These are phyloP conservation scores for Synergus itoensis DNA, from an alignment of 2,888 invertebrate species.

Conservation along the genomic window DNA sequence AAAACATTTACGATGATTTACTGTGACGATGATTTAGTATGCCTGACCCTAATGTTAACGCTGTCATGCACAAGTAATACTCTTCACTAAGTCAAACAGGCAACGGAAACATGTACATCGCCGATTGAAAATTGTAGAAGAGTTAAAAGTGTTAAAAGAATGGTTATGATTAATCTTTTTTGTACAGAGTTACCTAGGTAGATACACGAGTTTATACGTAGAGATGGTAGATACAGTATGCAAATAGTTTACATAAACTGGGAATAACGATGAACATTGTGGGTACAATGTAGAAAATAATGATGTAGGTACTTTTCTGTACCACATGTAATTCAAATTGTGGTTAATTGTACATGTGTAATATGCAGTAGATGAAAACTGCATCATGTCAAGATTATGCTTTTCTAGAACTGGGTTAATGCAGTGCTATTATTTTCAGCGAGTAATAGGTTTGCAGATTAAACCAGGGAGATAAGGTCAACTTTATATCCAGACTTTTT, in stretches of 20 bases:
- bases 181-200: background rate
- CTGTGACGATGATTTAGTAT: conserved; percentile 11
- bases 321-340: conserved; percentile 1
- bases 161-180: background rate
- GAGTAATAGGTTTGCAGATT: conserved; percentile 20
- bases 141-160: background rate
- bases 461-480: conserved; percentile 20
- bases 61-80: conserved; percentile 11
- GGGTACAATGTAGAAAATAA: background rate
- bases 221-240: background rate
- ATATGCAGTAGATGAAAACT: conserved; percentile 23
- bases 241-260: background rate
- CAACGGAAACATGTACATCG: background rate
- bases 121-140: background rate
- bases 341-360: conserved; percentile 26
- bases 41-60: conserved; percentile 23
- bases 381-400: conserved; percentile 32
- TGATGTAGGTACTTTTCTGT: background rate
- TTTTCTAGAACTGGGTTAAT: conserved; percentile 28
- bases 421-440: conserved; percentile 30
- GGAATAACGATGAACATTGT: background rate
- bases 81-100: conserved; percentile 1
- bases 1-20: conserved; percentile 34
- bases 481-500: conserved; percentile 26
- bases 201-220: background rate